These are phyloP conservation scores for Sepiola atlantica DNA, from an alignment of 2,888 invertebrate genomes.

Conservation along the genomic window DNA sequence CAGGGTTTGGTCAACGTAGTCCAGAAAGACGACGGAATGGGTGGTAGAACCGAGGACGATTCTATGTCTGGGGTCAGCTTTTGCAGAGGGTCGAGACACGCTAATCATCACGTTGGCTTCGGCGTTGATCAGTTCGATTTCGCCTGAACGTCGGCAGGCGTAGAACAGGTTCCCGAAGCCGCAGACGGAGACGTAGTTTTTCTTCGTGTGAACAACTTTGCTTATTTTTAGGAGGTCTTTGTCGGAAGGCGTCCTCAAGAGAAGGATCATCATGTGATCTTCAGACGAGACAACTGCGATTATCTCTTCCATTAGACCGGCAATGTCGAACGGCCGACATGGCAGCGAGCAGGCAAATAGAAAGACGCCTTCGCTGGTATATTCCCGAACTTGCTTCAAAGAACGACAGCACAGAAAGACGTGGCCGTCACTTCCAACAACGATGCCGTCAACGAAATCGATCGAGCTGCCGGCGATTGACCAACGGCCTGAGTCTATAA, in stretches of 20 bases:
- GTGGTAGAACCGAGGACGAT: background rate
- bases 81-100: background rate
- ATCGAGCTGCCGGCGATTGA: background rate
- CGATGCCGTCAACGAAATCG: background rate
- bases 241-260: background rate
- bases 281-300: background rate
- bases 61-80: background rate
- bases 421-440: background rate
- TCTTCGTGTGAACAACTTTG: background rate
- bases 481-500: background rate
- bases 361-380: background rate
- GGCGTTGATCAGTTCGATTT: background rate
- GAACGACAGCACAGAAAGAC: background rate
- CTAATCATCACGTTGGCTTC: background rate
- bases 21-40: background rate
- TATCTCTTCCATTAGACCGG: background rate
- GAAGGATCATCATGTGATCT: background rate
- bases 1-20: background rate
- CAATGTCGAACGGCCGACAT: background rate
- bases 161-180: background rate
- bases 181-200: background rate
- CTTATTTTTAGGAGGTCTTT: background rate
- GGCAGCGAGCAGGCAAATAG: background rate
- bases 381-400: background rate
- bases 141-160: background rate